These are phyloP conservation scores for Neuroscelio doddi DNA, from an alignment of 2,888 invertebrate species.

Conservation along the genomic window DNA sequence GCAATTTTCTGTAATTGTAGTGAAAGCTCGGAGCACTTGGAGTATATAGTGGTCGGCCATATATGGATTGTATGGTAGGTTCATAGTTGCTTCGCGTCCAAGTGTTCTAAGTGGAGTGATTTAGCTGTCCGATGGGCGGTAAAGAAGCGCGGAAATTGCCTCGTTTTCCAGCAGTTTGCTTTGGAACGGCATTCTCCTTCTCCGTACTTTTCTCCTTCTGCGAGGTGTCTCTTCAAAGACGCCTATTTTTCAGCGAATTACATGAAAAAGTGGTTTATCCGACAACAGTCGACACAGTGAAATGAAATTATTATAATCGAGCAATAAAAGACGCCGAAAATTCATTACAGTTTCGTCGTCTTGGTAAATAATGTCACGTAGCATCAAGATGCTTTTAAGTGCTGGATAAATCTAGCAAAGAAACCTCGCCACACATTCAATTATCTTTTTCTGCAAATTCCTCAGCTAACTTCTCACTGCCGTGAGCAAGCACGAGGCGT, in stretches of 20 bases:
- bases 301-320: not conserved
- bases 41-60: conserved; percentile 30
- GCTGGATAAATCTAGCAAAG: conserved; percentile 6
- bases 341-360: too few species aligned
- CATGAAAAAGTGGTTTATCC: too few species aligned
- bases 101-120: conserved; percentile 63
- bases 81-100: conserved; percentile 41
- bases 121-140: conserved; percentile 63
- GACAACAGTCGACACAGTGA: conserved; percentile 4
- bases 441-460: conserved; percentile 37
- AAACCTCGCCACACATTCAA: conserved; percentile 20
- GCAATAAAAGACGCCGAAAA: not conserved
- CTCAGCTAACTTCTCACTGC: conserved; percentile 20
- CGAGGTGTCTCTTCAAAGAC: conserved; percentile 23
- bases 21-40: conserved; percentile 61
- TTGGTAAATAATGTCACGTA: too few species aligned
- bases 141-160: conserved; percentile 59
- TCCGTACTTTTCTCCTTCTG: conserved; percentile 12
- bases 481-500: conserved; percentile 24
- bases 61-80: conserved; percentile 34
- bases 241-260: conserved; percentile 11
- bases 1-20: conserved; percentile 69
- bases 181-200: conserved; percentile 26
- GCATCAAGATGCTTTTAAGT: not conserved
- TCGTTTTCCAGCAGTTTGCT: conserved; percentile 48